Evolutionary conservation across 2,113 vertebrate genomes (phyloP), one percentile per base, ranked within the genome.

Genomic region (Osmerus eperlanus): DNA sequence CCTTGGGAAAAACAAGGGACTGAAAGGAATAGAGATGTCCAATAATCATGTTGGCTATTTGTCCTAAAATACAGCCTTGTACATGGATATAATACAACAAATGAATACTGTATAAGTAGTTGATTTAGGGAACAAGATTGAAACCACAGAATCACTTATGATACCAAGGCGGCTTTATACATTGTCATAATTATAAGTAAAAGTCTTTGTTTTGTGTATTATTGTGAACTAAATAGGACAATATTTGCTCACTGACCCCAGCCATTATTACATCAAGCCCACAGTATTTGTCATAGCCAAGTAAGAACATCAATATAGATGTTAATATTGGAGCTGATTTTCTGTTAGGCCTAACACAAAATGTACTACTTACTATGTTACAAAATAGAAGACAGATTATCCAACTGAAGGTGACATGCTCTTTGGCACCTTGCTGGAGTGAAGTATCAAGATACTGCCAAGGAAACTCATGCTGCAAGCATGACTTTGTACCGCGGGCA

Each of bases 401-500:
- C 65, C 67, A 19, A 55, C 67, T 32, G n/a, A 15, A 11, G 21
- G 28, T 12, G 12, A 53, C 59, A 41, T 47, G 58, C 74, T 58
- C 63, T 53, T 59, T 66, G 79, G 68, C 60, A 53, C 47, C 28
- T 15, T 28, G 61, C 76, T 69, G 60, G 47, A 47, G 76, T 64
- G 29, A 64, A 81, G 53, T 71, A 60, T 28, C 28, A 36, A 64
- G 23, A 21, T 28, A 9, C n/a, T 62, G 41, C 59, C 59, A 53
- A 41, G 23, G 23, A 66, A 78, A 74, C 58, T 63, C 60, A 58
- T 9, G 28, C 74, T 0, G 53, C 12, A 67, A 71, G 15, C 53
- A 66, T 62, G 69, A 75, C n/a, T 71, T 74, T 61, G 15, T 25
- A 77, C 68, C 21, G 60, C 63, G 8, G 68, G 63, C 71, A 75